phyloP scores from a whole-genome alignment of 2,888 invertebrate genomes.

The Drosophila kambysellisi region DNA sequence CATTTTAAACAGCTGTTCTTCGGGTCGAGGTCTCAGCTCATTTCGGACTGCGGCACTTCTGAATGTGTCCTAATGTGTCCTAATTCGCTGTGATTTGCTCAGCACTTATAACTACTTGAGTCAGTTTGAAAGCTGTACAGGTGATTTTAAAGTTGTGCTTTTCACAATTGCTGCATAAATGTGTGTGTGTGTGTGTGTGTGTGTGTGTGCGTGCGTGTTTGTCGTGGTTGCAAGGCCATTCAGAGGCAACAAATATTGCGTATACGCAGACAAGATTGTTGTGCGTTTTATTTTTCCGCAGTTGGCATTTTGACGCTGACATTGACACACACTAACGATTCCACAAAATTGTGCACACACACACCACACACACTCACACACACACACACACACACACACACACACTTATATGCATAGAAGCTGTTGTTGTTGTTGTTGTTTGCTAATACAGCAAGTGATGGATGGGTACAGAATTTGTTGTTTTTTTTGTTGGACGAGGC shows the following conservation, averaged over 20 bases:
- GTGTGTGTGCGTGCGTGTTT: neutral
- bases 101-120: neutral
- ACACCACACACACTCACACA: neutral
- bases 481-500: constrained; percentile 2
- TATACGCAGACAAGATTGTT: constrained; percentile 59
- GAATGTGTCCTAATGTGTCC: neutral
- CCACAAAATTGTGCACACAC: constrained; percentile 14
- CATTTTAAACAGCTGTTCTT: neutral
- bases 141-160: neutral
- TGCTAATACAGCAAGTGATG: constrained; percentile 50
- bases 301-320: constrained; percentile 56
- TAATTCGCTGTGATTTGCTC: neutral
- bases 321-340: constrained; percentile 49
- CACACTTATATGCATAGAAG: no score
- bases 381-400: constrained; percentile 8
- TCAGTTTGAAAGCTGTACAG: neutral
- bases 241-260: constrained; percentile 44
- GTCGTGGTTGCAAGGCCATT: constrained; percentile 27
- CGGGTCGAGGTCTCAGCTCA: neutral
- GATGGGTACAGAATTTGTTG: constrained; percentile 49
- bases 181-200: neutral
- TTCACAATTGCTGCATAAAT: neutral
- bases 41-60: neutral
- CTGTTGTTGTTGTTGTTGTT: constrained; percentile 11
- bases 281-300: constrained; percentile 50